Conservation (phyloP, 1,140 invertebrate genomes). For the Probaryconus sp. region DNA sequence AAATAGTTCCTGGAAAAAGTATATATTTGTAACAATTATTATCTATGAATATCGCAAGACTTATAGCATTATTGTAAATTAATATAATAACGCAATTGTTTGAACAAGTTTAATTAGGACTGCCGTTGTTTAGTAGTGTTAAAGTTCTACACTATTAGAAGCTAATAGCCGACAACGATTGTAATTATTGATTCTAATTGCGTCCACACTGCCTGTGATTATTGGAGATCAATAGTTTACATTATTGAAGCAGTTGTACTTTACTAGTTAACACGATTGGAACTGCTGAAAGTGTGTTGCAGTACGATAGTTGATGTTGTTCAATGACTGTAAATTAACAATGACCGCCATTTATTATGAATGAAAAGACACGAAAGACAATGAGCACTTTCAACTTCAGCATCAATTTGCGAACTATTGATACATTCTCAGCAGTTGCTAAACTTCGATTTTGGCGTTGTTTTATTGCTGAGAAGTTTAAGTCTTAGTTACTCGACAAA, state of each 20-base stretch:
- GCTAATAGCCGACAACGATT: constrained; percentile 47
- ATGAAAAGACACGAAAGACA: no score
- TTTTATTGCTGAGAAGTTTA: no score
- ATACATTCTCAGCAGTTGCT: no score
- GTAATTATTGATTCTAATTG: constrained; percentile 54
- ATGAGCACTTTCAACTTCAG: no score
- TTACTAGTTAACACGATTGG: constrained; percentile 39
- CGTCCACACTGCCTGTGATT: constrained; percentile 42
- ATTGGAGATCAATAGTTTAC: constrained; percentile 53
- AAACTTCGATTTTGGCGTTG: no score
- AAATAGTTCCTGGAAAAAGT: no score
- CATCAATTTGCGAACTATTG: no score
- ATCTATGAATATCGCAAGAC: no score
- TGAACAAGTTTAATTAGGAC: constrained; percentile 39
- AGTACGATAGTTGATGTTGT: constrained; percentile 1
- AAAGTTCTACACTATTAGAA: constrained; percentile 45
- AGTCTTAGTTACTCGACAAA: no score
- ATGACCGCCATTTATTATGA: constrained; percentile 8
- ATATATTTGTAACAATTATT: no score
- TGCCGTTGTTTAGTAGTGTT: constrained; percentile 27
- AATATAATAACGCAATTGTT: constrained; percentile 28
- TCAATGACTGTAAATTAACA: constrained; percentile 25
- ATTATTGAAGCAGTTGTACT: constrained; percentile 51
- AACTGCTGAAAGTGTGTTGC: constrained; percentile 30
- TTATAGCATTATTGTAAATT: constrained; percentile 13